These are phyloP conservation scores for Palloptera scutellata DNA, from an alignment of 2,888 invertebrate genomes.

Conservation along the genomic window DNA sequence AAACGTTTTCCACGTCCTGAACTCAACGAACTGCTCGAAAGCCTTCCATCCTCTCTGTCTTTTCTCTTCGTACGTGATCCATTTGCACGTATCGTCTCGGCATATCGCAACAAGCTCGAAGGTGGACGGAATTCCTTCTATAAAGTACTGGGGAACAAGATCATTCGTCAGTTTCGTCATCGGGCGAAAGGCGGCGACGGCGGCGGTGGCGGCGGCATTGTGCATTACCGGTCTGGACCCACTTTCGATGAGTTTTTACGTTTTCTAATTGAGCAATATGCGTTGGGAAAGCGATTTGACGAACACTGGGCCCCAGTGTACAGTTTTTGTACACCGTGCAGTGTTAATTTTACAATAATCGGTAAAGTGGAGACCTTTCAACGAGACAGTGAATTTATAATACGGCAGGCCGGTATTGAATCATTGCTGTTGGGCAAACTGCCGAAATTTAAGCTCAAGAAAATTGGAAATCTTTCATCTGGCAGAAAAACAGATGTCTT, in stretches of 20 bases:
- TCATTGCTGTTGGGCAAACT: constrained; percentile 66
- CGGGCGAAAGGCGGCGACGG: constrained; percentile 41
- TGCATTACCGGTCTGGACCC: constrained; percentile 64
- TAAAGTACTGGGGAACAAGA: constrained; percentile 72
- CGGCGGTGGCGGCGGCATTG: constrained; percentile 39
- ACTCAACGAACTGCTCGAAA: constrained; percentile 71
- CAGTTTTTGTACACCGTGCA: constrained; percentile 73
- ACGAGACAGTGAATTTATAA: constrained; percentile 70
- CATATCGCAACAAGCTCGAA: constrained; percentile 78
- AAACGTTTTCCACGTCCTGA: constrained; percentile 75
- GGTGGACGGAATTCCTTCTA: constrained; percentile 75
- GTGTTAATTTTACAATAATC: constrained; percentile 71
- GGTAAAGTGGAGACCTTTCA: constrained; percentile 72
- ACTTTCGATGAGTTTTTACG: constrained; percentile 77
- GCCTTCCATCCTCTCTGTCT: constrained; percentile 71
- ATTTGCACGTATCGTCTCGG: constrained; percentile 76
- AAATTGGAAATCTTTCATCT: constrained; percentile 65
- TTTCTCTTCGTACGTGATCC: constrained; percentile 77
- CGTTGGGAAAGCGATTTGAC: constrained; percentile 67
- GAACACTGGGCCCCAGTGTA: constrained; percentile 75
- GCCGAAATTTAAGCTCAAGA: constrained; percentile 65
- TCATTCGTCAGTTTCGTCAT: constrained; percentile 69
- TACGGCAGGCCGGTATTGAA: constrained; percentile 69
- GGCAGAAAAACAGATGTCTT: constrained; percentile 64
- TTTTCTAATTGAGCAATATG: constrained; percentile 72